Evolutionary conservation across 2,113 vertebrate genomes (phyloP), one percentile per base, ranked within the genome.

Genomic region (Salminus brasiliensis): DNA sequence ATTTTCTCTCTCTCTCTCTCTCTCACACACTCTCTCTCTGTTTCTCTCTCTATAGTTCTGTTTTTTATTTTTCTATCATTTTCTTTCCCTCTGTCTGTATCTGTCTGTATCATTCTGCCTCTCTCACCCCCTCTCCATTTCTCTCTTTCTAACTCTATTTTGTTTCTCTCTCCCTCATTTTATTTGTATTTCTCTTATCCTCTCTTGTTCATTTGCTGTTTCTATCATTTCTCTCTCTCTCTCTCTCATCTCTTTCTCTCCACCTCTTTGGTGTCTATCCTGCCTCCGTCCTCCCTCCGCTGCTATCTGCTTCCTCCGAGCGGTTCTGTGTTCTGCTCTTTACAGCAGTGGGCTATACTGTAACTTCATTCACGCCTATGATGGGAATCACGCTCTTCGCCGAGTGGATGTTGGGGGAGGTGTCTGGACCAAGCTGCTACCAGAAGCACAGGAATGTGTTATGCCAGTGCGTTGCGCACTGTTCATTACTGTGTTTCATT

Each of bases 101-200:
- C 32, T 12, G 23, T n/a, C 60, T 25, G 32, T 13, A 55, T 8
- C 36, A 13, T 52, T 49, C 23, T 81, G 10, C 3, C 47, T 57
- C 36, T 52, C 15, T 41, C 62, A 39, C 30, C 12, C 30, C 18
- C n/a, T 27, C 27, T 89, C 88, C 87, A 85, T 83, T 85, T 83
- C 83, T 79, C 87, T 83, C 82, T 83, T 88, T 87, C 80, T 84
- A 86, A 59, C 86, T 55, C 55, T 89, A 87, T 74, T 66, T 23
- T 34, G 65, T 67, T 32, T 36, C 62, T 32, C n/a, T 13, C 43
- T 4, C 27, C 15, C 23, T n/a, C 32, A 6, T 1, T 34, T 41
- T 18, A 13, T 8, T 52, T 57, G n/a, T n/a, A n/a, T 34, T 41
- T 66, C 30, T 25, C 68, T 53, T 25, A 15, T 18, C 18, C 72